phyloP scores from a whole-genome alignment of 2,888 invertebrate species.

The Cylindroiulus punctatus region DNA sequence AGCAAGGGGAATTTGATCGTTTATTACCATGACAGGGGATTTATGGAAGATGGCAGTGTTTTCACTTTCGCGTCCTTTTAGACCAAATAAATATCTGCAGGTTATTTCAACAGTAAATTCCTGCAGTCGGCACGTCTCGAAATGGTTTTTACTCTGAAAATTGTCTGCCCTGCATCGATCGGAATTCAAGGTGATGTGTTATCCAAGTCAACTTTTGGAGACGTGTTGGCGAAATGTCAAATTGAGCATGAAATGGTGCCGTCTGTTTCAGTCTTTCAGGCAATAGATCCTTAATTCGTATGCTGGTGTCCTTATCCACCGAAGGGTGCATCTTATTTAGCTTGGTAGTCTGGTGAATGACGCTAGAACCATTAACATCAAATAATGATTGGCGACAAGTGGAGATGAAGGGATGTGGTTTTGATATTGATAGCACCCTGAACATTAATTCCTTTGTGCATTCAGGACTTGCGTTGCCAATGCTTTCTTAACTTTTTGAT shows the following conservation, averaged over 20 bases:
- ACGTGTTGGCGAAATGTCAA: neutral
- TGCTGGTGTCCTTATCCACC: neutral
- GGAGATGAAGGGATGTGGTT: neutral
- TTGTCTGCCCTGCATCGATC: constrained; percentile 19
- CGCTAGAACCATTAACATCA: neutral
- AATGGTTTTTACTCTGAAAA: neutral
- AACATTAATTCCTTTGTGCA: neutral
- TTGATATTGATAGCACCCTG: neutral
- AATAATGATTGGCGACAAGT: neutral
- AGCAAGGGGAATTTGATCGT: neutral
- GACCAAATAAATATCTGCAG: constrained; percentile 29
- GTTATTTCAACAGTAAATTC: constrained; percentile 11
- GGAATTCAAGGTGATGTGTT: neutral
- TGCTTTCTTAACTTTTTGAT: too few species aligned
- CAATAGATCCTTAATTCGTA: neutral
- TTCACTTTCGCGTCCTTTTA: neutral
- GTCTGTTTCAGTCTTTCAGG: neutral
- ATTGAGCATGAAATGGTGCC: neutral
- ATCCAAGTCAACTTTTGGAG: neutral
- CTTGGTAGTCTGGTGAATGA: neutral
- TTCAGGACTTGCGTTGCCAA: neutral
- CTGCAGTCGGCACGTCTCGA: neutral
- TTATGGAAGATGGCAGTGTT: neutral
- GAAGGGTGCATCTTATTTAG: too few species aligned
- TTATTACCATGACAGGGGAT: neutral